Percentiles rank a stretch among this genome's conserved stretches.
phyloP scores from a whole-genome alignment of 2,888 invertebrate species.

The Pyrgus malvae region DNA sequence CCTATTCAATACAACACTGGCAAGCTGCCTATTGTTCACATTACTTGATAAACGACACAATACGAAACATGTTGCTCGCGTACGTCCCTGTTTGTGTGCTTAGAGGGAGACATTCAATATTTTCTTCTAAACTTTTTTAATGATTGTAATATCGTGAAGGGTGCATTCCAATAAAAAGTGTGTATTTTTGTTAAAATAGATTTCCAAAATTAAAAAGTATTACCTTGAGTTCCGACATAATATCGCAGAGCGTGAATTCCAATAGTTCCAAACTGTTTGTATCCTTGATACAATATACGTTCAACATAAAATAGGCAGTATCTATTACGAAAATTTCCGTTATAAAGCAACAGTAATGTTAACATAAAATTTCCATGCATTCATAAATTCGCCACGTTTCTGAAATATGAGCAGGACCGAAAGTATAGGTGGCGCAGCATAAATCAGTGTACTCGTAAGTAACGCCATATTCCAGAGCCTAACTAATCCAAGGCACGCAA shows the following conservation, averaged over 20 bases:
- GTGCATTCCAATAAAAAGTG: too few species aligned
- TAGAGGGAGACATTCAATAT: not conserved
- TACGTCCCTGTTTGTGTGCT: not conserved
- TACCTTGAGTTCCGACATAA: not conserved
- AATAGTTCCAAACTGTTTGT: too few species aligned
- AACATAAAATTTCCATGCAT: conserved; percentile 41
- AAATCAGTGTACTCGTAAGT: conserved; percentile 52
- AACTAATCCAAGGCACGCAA: conserved; percentile 65
- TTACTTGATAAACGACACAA: conserved; percentile 20
- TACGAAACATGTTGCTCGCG: conserved; percentile 13
- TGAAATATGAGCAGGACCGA: conserved; percentile 34
- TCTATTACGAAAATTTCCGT: not conserved
- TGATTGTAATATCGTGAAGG: too few species aligned
- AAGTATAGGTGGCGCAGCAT: conserved; percentile 39
- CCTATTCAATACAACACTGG: conserved; percentile 44
- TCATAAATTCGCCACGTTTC: conserved; percentile 39
- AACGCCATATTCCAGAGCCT: conserved; percentile 43
- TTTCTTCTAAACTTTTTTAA: too few species aligned
- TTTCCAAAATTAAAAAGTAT: too few species aligned
- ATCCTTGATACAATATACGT: too few species aligned
- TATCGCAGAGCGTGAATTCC: too few species aligned
- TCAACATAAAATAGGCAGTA: not conserved
- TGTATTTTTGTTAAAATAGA: too few species aligned
- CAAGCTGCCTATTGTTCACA: conserved; percentile 41
- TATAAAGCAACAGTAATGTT: conserved; percentile 10